These are phyloP conservation scores for Montipora capitata DNA, from an alignment of 92 coral and sea anemone genomes.

Conservation along the genomic window DNA sequence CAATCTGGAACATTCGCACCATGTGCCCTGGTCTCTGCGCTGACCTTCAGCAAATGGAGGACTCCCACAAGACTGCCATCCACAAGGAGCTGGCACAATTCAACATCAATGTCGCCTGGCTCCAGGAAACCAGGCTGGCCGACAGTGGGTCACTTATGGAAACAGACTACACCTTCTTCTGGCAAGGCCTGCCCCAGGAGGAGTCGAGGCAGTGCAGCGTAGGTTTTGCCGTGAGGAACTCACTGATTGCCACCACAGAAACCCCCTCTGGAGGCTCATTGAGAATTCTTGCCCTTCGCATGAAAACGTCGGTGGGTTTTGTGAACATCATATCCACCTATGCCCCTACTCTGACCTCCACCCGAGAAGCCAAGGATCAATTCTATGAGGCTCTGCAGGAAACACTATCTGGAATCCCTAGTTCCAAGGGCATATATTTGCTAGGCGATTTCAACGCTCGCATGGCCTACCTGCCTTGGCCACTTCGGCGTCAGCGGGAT, in stretches of 20 bases:
- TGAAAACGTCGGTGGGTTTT: no score
- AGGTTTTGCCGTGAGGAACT: conserved; percentile 35
- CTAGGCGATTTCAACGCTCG: conserved; percentile 2
- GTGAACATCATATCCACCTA: neutral
- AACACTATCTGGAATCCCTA: neutral
- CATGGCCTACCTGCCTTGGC: conserved; percentile 43
- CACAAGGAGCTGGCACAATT: conserved; percentile 39
- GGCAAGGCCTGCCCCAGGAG: conserved; percentile 48
- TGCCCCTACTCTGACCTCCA: neutral
- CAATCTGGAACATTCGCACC: neutral
- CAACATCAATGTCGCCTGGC: conserved; percentile 40
- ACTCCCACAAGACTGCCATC: conserved; percentile 53
- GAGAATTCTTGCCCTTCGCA: neutral
- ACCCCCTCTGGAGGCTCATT: neutral
- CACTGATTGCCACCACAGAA: conserved; percentile 17
- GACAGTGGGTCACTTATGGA: conserved; percentile 42
- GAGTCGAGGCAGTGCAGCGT: conserved; percentile 5
- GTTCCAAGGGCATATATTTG: neutral
- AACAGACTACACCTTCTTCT: conserved; percentile 58
- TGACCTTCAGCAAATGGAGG: conserved; percentile 33
- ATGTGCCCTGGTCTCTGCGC: neutral
- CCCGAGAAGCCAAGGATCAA: neutral
- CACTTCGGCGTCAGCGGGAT: conserved; percentile 13
- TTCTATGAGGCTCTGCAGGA: neutral
- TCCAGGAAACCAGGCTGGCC: conserved; percentile 67